phyloP scores from a whole-genome alignment of 2,888 invertebrate species.

The Esperia sulphurella region DNA sequence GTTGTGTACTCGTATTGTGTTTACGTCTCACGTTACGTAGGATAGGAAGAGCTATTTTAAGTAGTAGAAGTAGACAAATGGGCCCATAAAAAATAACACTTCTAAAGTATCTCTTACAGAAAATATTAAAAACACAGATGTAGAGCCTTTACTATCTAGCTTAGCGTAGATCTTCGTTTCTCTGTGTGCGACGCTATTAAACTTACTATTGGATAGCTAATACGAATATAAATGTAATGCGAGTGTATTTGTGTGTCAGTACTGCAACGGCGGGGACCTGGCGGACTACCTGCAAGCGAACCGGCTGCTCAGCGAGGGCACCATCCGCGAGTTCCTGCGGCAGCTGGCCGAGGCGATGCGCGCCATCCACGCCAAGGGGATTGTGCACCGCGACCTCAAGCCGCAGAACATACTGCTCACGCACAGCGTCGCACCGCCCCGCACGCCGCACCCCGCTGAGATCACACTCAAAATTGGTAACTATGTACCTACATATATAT shows the following conservation, averaged over 20 bases:
- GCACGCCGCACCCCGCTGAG: conserved; percentile 87
- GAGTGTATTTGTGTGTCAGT: conserved; percentile 73
- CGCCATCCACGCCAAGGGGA: conserved; percentile 97
- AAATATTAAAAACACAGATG: no score
- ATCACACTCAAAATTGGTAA: conserved; percentile 96
- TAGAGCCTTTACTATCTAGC: no score
- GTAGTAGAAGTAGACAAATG: no score
- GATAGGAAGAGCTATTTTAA: no score
- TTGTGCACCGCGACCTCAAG: conserved; percentile 99
- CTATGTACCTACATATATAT: not conserved
- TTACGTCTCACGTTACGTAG: no score
- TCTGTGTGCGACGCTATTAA: no score
- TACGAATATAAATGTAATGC: not conserved
- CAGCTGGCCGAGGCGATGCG: conserved; percentile 99
- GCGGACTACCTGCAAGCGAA: conserved; percentile 97
- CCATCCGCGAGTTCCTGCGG: conserved; percentile 95
- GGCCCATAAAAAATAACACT: no score
- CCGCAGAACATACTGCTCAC: conserved; percentile 99
- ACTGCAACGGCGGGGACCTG: conserved; percentile 99
- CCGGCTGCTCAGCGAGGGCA: conserved; percentile 97
- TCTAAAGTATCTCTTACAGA: no score
- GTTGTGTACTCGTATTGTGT: no score
- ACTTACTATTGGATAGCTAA: no score
- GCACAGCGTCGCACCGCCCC: conserved; percentile 82
- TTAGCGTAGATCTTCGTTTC: no score